A percentile compares a stretch with the other conserved stretches of the same genome.
phyloP scores from a whole-genome alignment of 30 jellyfish, hydroid and myxozoan genomes.

The Hydractinia symbiolongicarpus region DNA sequence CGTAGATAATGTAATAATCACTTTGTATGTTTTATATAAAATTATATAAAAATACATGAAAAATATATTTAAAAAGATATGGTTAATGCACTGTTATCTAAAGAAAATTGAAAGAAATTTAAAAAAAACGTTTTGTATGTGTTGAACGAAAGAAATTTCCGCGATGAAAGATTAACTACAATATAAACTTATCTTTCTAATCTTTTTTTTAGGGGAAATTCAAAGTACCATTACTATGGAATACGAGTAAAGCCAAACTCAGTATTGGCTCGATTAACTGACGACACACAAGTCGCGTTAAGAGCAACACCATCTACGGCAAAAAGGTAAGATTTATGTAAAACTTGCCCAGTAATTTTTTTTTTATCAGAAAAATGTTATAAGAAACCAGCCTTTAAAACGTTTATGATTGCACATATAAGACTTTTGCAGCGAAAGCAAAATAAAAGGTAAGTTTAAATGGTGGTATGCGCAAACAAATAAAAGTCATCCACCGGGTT shows the following conservation, averaged over 20 bases:
- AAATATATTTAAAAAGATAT: not conserved
- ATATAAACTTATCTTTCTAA: not conserved
- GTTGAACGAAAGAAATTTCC: not conserved
- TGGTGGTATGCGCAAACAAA: no score
- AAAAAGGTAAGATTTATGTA: conserved; percentile 43
- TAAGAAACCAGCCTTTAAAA: no score
- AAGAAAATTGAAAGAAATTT: not conserved
- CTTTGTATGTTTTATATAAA: not conserved
- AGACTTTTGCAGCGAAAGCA: no score
- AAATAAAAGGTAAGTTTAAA: no score
- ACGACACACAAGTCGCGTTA: conserved; percentile 96
- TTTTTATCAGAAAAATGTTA: no score
- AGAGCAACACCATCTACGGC: conserved; percentile 92
- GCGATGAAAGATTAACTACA: not conserved
- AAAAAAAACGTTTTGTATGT: not conserved
- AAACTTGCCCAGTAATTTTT: no score
- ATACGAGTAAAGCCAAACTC: conserved; percentile 94
- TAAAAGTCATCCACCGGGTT: no score
- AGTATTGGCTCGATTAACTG: conserved; percentile 91
- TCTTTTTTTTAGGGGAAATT: conserved; percentile 76
- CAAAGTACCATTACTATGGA: conserved; percentile 98
- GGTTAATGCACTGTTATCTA: no score
- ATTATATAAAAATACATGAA: not conserved
- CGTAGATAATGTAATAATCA: not conserved
- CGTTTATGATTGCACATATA: no score